Evolutionary conservation across 2,888 invertebrate species (phyloP).

Genomic region (Drosophila kokeensis): DNA sequence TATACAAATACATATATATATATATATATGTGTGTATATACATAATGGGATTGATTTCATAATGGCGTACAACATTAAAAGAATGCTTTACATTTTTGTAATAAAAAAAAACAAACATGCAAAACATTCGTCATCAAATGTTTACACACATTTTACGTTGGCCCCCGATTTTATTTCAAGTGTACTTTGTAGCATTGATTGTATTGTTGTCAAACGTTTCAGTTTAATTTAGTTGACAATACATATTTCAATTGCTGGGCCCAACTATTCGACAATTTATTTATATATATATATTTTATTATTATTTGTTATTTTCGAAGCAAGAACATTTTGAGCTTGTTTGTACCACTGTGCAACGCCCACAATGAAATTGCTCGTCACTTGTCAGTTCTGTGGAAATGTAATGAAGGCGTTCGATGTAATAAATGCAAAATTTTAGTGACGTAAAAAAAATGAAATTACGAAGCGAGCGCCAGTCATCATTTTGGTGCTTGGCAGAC

Average conservation of each 20-base stretch:
- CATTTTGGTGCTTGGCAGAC: slow-evolving; percentile 37
- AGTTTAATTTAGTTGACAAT: not conserved
- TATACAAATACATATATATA: not conserved
- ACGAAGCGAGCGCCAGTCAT: slow-evolving; percentile 53
- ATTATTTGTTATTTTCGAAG: not conserved
- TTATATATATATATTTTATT: not conserved
- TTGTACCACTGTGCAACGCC: slow-evolving; percentile 61
- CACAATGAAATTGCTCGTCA: slow-evolving; percentile 60
- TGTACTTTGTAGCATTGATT: not conserved
- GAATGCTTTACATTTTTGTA: not conserved
- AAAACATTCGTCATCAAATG: not conserved
- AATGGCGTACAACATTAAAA: not conserved
- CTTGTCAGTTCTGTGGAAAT: slow-evolving; percentile 71
- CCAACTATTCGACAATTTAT: not conserved
- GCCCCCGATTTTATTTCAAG: not conserved
- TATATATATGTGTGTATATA: not conserved
- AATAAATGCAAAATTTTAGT: slow-evolving; percentile 79
- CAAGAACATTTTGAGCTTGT: not conserved
- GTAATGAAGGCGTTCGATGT: slow-evolving; percentile 80
- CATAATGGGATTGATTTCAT: not conserved
- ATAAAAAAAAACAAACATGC: not conserved
- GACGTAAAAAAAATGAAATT: slow-evolving; percentile 74
- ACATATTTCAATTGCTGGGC: not conserved
- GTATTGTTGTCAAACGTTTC: not conserved
- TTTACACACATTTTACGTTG: not conserved